Percentiles rank a stretch among this genome's conserved stretches.
phyloP scores from a whole-genome alignment of 2,797 vertebrate genomes.

The Dendrocincla fuliginosa region DNA sequence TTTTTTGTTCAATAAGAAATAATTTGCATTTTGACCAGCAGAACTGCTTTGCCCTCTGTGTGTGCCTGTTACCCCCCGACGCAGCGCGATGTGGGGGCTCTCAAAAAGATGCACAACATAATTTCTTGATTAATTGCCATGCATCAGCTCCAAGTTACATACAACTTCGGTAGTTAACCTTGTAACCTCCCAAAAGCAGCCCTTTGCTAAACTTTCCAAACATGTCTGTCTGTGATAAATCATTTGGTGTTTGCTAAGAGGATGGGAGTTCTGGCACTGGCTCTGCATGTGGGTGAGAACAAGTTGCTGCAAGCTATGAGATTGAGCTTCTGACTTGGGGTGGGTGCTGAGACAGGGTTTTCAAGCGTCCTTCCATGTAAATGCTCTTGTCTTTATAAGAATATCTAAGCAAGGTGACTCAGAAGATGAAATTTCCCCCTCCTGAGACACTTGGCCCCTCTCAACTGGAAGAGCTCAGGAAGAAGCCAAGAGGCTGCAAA shows the following conservation, averaged over 20 bases:
- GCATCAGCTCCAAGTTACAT: constrained; percentile 87
- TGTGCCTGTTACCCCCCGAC: constrained; percentile 80
- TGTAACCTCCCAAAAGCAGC: constrained; percentile 84
- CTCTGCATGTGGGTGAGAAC: not conserved
- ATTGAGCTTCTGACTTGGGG: constrained; percentile 11
- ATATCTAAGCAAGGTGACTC: not conserved
- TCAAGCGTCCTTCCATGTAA: not conserved
- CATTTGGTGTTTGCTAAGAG: constrained; percentile 44
- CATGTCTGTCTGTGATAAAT: constrained; percentile 89
- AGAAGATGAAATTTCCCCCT: not conserved
- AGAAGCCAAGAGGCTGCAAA: fast-evolving
- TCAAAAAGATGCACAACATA: constrained; percentile 76
- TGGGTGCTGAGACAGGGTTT: constrained; percentile 18
- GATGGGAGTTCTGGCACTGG: constrained; percentile 50
- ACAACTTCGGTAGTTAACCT: constrained; percentile 97
- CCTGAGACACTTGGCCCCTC: not conserved
- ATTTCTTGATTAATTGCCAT: constrained; percentile 92
- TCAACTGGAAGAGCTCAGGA: not conserved
- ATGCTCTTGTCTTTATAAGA: constrained; percentile 17
- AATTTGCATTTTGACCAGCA: constrained; percentile 42
- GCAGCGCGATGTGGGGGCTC: constrained; percentile 80
- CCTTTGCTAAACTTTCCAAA: constrained; percentile 87
- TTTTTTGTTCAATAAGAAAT: constrained; percentile 30
- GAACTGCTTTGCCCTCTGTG: constrained; percentile 17
- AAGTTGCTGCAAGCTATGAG: not conserved